These are phyloP conservation scores for Drosophila monieri DNA, from an alignment of 2,888 invertebrate species.

Conservation along the genomic window DNA sequence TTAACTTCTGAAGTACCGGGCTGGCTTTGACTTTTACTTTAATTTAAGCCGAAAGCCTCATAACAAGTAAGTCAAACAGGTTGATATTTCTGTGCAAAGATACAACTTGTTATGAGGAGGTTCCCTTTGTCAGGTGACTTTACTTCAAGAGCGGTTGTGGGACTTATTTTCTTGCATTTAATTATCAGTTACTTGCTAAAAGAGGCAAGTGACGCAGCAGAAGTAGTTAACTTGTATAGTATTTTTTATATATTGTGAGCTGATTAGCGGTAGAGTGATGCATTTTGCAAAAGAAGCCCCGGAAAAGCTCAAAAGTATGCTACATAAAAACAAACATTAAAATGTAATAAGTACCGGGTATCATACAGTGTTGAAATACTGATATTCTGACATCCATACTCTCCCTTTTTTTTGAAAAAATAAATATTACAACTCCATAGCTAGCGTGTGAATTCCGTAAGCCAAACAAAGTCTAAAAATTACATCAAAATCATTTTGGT, in stretches of 20 bases:
- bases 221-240: slow-evolving; percentile 3
- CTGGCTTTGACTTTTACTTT: slow-evolving; percentile 28
- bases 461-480: slow-evolving; percentile 7
- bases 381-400: too few species aligned
- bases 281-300: background rate
- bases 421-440: background rate
- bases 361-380: too few species aligned
- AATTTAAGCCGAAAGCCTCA: slow-evolving; percentile 6
- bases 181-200: slow-evolving; percentile 34
- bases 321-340: too few species aligned
- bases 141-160: background rate
- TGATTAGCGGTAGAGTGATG: background rate
- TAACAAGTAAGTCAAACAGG: slow-evolving; percentile 24
- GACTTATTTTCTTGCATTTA: slow-evolving; percentile 7
- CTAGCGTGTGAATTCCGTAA: background rate
- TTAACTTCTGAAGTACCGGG: slow-evolving; percentile 20
- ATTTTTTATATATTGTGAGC: background rate
- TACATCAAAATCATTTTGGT: slow-evolving; percentile 7
- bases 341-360: too few species aligned
- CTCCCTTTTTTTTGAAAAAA: background rate
- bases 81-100: slow-evolving; percentile 17
- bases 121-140: slow-evolving; percentile 36
- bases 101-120: slow-evolving; percentile 13
- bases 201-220: slow-evolving; percentile 5
- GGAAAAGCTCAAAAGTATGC: too few species aligned